phyloP scores from a whole-genome alignment of 2,888 invertebrate genomes.

The Aelia acuminata region DNA sequence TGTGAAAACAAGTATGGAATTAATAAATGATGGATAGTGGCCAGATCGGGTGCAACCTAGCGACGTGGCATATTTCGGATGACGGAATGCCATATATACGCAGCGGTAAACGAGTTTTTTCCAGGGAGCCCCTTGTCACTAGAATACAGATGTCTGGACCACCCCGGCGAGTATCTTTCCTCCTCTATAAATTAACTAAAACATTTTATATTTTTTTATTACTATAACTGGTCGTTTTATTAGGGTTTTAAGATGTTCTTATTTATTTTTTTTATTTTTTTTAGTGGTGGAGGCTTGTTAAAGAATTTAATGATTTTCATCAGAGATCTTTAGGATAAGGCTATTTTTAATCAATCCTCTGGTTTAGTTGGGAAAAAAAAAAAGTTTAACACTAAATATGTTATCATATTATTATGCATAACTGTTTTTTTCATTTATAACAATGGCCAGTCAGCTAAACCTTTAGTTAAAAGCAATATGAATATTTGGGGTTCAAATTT shows the following conservation, averaged over 20 bases:
- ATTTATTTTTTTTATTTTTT: too few species aligned
- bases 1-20: constrained; percentile 51
- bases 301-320: not conserved
- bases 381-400: not conserved
- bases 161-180: not conserved
- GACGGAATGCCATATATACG: constrained; percentile 38
- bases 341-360: not conserved
- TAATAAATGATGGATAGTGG: constrained; percentile 48
- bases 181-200: constrained; percentile 40
- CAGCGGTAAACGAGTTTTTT: constrained; percentile 50
- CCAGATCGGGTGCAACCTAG: not conserved
- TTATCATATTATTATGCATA: too few species aligned
- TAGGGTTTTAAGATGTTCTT: not conserved
- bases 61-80: constrained; percentile 41
- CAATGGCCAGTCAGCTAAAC: too few species aligned
- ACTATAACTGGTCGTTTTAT: not conserved
- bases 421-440: too few species aligned
- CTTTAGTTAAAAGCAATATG: too few species aligned
- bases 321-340: not conserved
- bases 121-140: not conserved
- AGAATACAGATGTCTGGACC: constrained; percentile 46
- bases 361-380: not conserved
- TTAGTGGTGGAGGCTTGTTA: not conserved
- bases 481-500: too few species aligned
- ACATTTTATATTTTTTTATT: constrained; percentile 35